Evolutionary conservation across 2,888 invertebrate genomes (phyloP), one percentile per base, ranked within the genome.

Genomic region (Pammene fasciana): DNA sequence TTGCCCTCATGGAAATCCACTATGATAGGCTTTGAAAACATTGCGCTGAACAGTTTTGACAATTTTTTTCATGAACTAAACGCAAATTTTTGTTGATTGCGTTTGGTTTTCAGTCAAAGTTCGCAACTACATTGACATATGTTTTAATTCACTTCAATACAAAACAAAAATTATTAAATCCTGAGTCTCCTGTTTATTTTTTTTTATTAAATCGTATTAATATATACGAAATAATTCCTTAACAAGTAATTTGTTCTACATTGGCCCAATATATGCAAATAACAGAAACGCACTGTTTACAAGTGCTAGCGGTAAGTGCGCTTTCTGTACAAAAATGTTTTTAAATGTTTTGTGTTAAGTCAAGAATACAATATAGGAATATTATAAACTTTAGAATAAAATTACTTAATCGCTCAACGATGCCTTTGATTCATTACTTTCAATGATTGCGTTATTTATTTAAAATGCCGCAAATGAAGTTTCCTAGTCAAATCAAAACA

Each of bases 261-360:
- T 38, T 48, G 11, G 5, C 8, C 16, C 6, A 13, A 50, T 13
- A 36, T 48, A 48, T 36, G 45, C 48, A 16, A 6, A 6, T 11
- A 36, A 48, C 36, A 14, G 38, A 61, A 16, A 36, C 38, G 13
- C 9, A 13, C 13, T 50, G 46, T 46, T 60, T 61, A 50, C 38
- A 38, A 61, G 16, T 11, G 16, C 26, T 61, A 61, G 38, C 36
- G 57, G 68, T 68, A 68, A 68, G 68, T 57, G 64, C 50, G 64
- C 43, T 50, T 57, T 34, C 13, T 62, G 16, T 41, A 18, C 4
- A 34, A n/a, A 36, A 45, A 7, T 55, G 2, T 41, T 50, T 43
- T 38, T 18, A 13, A 54, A n/a, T n/a, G n/a, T n/a, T n/a, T 43
- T 26, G 2, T 43, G 38, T 8, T 48, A 7, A 13, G 13, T 8